Conservation (phyloP, 2,888 invertebrate genomes). For the Orgyia antiqua region DNA sequence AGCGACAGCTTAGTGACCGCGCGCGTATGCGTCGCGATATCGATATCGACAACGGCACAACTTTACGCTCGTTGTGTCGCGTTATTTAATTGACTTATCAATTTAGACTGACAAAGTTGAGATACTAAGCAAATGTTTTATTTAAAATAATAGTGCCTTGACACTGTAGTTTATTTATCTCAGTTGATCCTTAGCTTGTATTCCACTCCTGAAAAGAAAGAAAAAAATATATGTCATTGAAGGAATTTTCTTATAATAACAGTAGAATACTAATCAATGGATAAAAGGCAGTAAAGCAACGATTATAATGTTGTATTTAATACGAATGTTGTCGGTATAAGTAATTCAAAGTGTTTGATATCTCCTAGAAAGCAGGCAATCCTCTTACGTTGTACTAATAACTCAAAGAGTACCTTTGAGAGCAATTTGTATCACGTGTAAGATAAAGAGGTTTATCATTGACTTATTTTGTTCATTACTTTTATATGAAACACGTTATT, state of each 20-base stretch:
- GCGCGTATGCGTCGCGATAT: slow-evolving; percentile 60
- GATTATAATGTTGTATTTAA: slow-evolving; percentile 2
- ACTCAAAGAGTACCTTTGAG: no score
- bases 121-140: slow-evolving; percentile 41
- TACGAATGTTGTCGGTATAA: not conserved
- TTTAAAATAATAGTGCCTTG: slow-evolving; percentile 39
- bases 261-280: not conserved
- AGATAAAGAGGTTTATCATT: no score
- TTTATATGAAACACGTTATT: no score
- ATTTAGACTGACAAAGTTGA: slow-evolving; percentile 35
- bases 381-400: no score
- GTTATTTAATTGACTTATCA: slow-evolving; percentile 44
- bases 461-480: no score
- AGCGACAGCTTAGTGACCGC: slow-evolving; percentile 63
- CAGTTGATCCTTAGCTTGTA: slow-evolving; percentile 55
- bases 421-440: no score
- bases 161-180: slow-evolving; percentile 57
- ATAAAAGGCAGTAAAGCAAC: slow-evolving; percentile 20
- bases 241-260: no score
- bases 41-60: slow-evolving; percentile 52
- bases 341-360: no score
- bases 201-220: slow-evolving; percentile 64
- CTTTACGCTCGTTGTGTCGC: slow-evolving; percentile 44
- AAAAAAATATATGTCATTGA: slow-evolving; percentile 27
- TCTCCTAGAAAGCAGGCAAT: not conserved